Evolutionary conservation across 1,140 invertebrate species (phyloP).

Genomic region (Babylonia areolata): DNA sequence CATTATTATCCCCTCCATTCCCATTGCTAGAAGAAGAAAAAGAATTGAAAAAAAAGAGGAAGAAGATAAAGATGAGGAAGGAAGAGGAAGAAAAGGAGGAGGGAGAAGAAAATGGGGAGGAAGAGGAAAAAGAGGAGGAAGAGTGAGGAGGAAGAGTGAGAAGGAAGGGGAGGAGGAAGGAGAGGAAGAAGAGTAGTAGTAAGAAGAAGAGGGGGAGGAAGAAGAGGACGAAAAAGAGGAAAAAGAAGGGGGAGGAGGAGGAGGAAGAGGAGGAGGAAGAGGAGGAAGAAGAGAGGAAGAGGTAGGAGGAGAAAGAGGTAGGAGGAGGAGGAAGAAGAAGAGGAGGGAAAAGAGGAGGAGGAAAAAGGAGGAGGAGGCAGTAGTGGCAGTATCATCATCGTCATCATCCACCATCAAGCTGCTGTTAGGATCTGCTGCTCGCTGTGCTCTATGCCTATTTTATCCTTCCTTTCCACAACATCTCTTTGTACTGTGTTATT

Average conservation of each 20-base stretch:
- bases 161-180: background rate
- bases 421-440: too few species aligned
- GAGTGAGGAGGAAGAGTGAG: background rate
- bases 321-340: too few species aligned
- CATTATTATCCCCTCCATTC: too few species aligned
- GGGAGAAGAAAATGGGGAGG: background rate
- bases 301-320: too few species aligned
- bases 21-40: background rate
- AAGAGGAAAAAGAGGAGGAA: background rate
- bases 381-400: too few species aligned
- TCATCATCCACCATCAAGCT: too few species aligned
- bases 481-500: too few species aligned
- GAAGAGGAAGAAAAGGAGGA: background rate
- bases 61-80: background rate
- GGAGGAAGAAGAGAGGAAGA: background rate
- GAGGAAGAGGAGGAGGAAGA: background rate
- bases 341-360: too few species aligned
- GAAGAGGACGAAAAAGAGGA: background rate
- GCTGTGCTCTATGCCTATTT: too few species aligned
- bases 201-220: background rate
- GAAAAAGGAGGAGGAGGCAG: too few species aligned
- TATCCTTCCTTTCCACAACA: too few species aligned
- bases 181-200: background rate
- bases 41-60: background rate
- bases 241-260: background rate